Evolutionary conservation across 2,797 vertebrate genomes (phyloP).

Genomic region (Anniella stebbinsi): DNA sequence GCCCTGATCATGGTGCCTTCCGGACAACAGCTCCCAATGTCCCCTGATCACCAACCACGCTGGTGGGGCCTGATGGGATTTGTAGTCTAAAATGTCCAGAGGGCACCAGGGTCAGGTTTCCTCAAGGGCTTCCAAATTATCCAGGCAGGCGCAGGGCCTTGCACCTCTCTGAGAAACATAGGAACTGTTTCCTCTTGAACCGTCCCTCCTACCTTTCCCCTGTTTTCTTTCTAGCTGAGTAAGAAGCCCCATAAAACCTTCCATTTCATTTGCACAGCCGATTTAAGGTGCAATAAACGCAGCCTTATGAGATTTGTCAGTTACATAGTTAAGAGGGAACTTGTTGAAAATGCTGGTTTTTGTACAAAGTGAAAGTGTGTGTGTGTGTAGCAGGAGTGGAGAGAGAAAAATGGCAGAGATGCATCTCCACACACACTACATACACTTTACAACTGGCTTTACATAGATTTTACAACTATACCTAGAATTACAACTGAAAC

Average conservation of each 20-base stretch:
- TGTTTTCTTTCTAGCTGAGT: background rate
- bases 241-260: background rate
- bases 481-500: background rate
- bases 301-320: background rate
- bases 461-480: no score
- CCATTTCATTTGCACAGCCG: background rate
- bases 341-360: background rate
- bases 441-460: background rate
- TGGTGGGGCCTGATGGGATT: no score
- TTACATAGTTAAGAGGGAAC: background rate
- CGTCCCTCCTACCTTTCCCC: background rate
- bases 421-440: no score
- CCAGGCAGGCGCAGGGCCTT: background rate
- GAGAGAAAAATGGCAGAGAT: background rate
- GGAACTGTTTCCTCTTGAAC: background rate
- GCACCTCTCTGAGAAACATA: background rate
- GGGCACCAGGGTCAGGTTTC: no score
- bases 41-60: no score
- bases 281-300: conserved; percentile 6
- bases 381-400: background rate
- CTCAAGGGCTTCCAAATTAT: background rate
- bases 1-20: no score
- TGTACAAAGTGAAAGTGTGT: background rate
- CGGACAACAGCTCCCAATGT: no score
- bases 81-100: no score